These are phyloP conservation scores for Tyrophagus putrescentiae DNA, from an alignment of 1,140 invertebrate species.

Conservation along the genomic window DNA sequence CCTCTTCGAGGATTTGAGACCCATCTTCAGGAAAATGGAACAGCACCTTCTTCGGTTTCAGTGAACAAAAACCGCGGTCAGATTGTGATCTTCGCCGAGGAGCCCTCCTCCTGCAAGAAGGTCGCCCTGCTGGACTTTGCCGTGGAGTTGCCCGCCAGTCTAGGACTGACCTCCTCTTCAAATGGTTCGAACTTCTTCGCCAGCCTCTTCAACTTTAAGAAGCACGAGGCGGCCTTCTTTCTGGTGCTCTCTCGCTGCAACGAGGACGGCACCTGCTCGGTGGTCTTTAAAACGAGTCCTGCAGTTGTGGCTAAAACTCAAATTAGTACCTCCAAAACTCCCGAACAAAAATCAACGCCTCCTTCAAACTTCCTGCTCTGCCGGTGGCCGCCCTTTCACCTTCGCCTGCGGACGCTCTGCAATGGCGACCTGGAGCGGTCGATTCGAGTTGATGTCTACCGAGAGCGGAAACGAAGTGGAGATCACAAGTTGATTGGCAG, in stretches of 20 bases:
- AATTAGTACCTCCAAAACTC: too few relatives aligned
- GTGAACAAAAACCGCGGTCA: slow-evolving; percentile 6
- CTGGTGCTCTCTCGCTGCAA: slow-evolving; percentile 29
- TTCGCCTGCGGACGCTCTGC: slow-evolving; percentile 41
- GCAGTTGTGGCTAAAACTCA: slow-evolving; percentile 42
- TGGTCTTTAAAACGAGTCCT: slow-evolving; percentile 42
- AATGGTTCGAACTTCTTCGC: too few relatives aligned
- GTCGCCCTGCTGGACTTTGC: slow-evolving; percentile 36
- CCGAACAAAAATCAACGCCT: too few relatives aligned
- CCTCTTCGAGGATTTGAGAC: slow-evolving; percentile 26
- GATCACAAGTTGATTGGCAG: slow-evolving; percentile 20
- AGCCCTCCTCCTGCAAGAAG: slow-evolving; percentile 39
- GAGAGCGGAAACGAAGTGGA: slow-evolving; percentile 18
- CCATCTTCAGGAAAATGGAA: too few relatives aligned
- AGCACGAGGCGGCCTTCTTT: too few relatives aligned
- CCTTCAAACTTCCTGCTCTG: too few relatives aligned
- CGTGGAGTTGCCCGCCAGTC: slow-evolving; percentile 37
- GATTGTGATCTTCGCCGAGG: slow-evolving; percentile 37
- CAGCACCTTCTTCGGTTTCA: too few relatives aligned
- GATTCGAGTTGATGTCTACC: slow-evolving; percentile 26
- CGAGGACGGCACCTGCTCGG: slow-evolving; percentile 32
- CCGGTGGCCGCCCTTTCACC: slow-evolving; percentile 43
- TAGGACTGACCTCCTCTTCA: too few relatives aligned
- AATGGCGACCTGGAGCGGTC: slow-evolving; percentile 45
- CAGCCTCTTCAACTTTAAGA: slow-evolving; percentile 42